Percentiles rank a stretch among this genome's conserved stretches.
Conservation (phyloP, 2,888 invertebrate genomes). For the Diaprepes abbreviatus region DNA sequence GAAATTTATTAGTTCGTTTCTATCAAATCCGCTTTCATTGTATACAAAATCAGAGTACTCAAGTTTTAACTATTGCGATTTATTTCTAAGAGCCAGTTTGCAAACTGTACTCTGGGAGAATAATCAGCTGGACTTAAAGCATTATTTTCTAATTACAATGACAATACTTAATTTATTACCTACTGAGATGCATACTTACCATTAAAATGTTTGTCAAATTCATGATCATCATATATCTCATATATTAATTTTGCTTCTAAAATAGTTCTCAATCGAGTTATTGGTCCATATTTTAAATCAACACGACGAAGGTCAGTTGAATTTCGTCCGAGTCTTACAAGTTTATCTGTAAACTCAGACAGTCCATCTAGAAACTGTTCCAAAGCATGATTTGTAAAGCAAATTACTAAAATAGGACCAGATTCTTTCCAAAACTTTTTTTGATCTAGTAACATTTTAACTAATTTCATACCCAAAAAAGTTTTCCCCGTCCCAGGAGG, state of each 20-base stretch:
- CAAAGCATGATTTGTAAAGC: conserved; percentile 88
- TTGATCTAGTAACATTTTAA: neutral
- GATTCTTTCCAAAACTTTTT: conserved; percentile 61
- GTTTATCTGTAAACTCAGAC: conserved; percentile 70
- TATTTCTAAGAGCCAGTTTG: too few species aligned
- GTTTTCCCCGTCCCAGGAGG: conserved; percentile 93
- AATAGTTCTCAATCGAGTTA: neutral
- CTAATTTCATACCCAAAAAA: conserved; percentile 71
- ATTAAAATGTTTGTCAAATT: neutral
- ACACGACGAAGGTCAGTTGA: conserved; percentile 65
- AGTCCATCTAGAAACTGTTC: conserved; percentile 86
- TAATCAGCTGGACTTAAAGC: too few species aligned
- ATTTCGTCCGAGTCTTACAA: conserved; percentile 79
- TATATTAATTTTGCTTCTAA: neutral
- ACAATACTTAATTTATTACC: too few species aligned
- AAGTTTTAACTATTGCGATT: too few species aligned
- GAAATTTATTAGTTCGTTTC: too few species aligned
- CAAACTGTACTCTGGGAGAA: too few species aligned
- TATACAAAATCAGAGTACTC: too few species aligned
- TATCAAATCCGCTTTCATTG: too few species aligned
- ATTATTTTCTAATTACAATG: too few species aligned
- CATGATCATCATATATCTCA: neutral
- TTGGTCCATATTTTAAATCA: neutral
- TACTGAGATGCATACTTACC: neutral
- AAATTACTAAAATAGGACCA: conserved; percentile 79